Conservation (phyloP, 2,888 invertebrate species). For the Eulithis prunata region DNA sequence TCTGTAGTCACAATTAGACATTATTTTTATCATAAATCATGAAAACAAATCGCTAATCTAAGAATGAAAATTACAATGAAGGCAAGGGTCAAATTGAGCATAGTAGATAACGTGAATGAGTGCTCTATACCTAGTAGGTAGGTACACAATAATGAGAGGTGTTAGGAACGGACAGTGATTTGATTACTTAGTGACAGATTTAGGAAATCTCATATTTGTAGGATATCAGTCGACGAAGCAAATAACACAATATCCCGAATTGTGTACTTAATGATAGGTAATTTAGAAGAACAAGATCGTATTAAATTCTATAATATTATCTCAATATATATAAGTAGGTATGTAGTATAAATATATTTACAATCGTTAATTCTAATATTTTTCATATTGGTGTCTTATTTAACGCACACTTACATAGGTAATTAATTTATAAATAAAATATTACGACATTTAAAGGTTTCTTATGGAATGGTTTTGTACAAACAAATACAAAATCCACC, state of each 20-base stretch:
- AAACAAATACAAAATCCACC: constrained; percentile 79
- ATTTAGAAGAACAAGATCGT: constrained; percentile 82
- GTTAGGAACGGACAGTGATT: constrained; percentile 36
- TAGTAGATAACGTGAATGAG: constrained; percentile 37
- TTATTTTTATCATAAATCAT: constrained; percentile 10
- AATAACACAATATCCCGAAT: constrained; percentile 71
- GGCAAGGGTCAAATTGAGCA: constrained; percentile 30
- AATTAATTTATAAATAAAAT: constrained; percentile 75
- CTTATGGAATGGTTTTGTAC: constrained; percentile 83
- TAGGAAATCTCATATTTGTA: constrained; percentile 57
- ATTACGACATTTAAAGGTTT: constrained; percentile 72
- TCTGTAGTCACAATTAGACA: constrained; percentile 22
- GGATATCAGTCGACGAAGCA: constrained; percentile 67
- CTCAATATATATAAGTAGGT: constrained; percentile 61
- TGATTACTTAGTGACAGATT: constrained; percentile 56
- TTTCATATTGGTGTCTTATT: constrained; percentile 83
- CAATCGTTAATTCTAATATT: constrained; percentile 76
- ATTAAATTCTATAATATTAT: constrained; percentile 83
- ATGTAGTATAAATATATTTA: constrained; percentile 81
- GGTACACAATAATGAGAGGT: constrained; percentile 32
- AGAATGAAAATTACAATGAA: constrained; percentile 35
- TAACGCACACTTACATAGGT: constrained; percentile 79
- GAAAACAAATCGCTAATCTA: constrained; percentile 29
- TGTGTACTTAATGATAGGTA: constrained; percentile 60
- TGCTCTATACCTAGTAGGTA: constrained; percentile 29